phyloP scores from a whole-genome alignment of 2,888 invertebrate genomes.

The Heteromyza rotundicornis region DNA sequence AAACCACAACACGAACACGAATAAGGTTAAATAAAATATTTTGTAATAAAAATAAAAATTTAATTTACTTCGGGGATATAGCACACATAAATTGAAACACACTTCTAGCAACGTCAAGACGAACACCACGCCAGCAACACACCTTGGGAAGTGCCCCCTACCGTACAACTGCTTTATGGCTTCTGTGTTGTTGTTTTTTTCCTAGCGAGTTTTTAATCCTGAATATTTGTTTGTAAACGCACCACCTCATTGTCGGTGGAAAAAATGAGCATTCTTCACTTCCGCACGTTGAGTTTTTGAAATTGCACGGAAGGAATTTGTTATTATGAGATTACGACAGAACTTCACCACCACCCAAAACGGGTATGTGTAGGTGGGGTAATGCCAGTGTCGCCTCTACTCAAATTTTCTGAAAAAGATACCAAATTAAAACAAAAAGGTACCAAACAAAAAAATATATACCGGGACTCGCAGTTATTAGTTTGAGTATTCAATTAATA shows the following conservation, averaged over 20 bases:
- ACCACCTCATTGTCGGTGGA: slow-evolving; percentile 15
- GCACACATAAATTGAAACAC: background rate
- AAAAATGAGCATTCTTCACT: slow-evolving; percentile 22
- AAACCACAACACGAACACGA: no score
- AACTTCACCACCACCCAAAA: no score
- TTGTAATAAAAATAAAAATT: slow-evolving; percentile 20
- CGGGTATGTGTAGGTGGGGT: no score
- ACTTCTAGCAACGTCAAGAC: no score
- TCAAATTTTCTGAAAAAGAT: no score
- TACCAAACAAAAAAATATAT: no score
- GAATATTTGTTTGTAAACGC: slow-evolving; percentile 12
- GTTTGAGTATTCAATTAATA: no score
- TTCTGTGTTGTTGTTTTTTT: background rate
- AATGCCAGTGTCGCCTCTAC: no score
- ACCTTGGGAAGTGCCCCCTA: background rate
- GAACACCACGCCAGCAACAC: no score
- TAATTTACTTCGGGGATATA: slow-evolving; percentile 10
- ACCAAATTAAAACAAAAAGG: no score
- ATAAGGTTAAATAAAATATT: background rate
- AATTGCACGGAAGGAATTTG: slow-evolving; percentile 38
- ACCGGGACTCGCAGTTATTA: no score
- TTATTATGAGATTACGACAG: slow-evolving; percentile 38
- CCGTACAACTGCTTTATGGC: background rate
- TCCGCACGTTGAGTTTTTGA: slow-evolving; percentile 26
- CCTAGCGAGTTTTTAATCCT: slow-evolving; percentile 13